Evolutionary conservation across 2,113 vertebrate genomes (phyloP).

Genomic region (Equus przewalskii): DNA sequence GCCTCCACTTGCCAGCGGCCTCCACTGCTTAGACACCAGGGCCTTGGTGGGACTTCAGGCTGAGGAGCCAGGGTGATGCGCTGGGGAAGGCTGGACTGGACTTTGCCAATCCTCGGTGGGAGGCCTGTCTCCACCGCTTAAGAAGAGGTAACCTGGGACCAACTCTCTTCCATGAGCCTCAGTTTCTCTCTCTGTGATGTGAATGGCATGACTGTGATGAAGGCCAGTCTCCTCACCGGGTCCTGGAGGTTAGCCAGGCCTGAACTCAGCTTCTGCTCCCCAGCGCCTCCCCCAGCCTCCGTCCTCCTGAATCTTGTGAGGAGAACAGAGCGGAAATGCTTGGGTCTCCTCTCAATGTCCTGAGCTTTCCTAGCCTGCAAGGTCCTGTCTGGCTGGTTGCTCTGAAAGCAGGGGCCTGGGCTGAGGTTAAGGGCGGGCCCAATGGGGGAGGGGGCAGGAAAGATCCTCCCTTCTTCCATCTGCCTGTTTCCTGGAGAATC

Average conservation of each 20-base stretch:
- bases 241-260: neutral
- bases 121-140: neutral
- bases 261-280: neutral
- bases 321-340: neutral
- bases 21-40: neutral
- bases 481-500: neutral
- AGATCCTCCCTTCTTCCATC: neutral
- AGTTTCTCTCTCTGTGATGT: neutral
- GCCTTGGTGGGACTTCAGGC: neutral
- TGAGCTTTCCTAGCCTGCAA: neutral
- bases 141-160: neutral
- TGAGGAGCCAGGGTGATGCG: fast-evolving
- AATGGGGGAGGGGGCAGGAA: neutral
- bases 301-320: neutral
- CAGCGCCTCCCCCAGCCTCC: neutral
- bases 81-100: neutral
- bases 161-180: neutral
- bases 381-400: neutral
- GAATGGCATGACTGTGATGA: neutral
- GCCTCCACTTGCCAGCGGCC: no score
- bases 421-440: neutral
- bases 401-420: neutral
- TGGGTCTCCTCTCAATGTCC: fast-evolving
- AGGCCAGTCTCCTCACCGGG: neutral
- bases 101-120: neutral